Evolutionary conservation across 2,888 invertebrate species (phyloP).

Genomic region (Euzophera pinguis): DNA sequence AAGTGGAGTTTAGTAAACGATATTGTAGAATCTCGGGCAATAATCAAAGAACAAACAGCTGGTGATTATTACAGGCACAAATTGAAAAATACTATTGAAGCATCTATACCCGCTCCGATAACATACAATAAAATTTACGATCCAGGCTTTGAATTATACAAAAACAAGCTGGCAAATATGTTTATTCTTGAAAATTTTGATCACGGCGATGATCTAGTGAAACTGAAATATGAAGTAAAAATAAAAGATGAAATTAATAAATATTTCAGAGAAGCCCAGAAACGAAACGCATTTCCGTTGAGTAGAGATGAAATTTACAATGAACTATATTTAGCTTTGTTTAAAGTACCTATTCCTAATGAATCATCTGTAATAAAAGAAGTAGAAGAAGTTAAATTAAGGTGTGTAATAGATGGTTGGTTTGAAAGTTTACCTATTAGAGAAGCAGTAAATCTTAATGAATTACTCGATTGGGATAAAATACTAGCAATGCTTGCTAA

Average conservation of each 20-base stretch:
- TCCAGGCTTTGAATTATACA: slow-evolving; percentile 55
- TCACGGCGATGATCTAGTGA: slow-evolving; percentile 39
- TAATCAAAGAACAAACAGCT: slow-evolving; percentile 35
- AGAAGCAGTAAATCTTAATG: slow-evolving; percentile 27
- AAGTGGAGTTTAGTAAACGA: slow-evolving; percentile 34
- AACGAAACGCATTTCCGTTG: slow-evolving; percentile 38
- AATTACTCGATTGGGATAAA: slow-evolving; percentile 43
- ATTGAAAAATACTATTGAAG: slow-evolving; percentile 45
- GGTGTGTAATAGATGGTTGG: slow-evolving; percentile 52
- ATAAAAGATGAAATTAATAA: slow-evolving; percentile 43
- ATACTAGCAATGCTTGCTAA: slow-evolving; percentile 45
- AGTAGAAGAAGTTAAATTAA: slow-evolving; percentile 53
- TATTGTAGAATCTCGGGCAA: slow-evolving; percentile 38
- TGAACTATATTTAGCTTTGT: slow-evolving; percentile 46
- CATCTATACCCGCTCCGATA: slow-evolving; percentile 42
- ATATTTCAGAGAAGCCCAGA: slow-evolving; percentile 38
- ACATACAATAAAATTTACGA: slow-evolving; percentile 28
- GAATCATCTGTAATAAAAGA: slow-evolving; percentile 38
- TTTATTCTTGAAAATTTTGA: slow-evolving; percentile 61
- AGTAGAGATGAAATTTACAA: slow-evolving; percentile 45
- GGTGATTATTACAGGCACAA: slow-evolving; percentile 47
- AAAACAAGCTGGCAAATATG: slow-evolving; percentile 44
- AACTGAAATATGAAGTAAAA: slow-evolving; percentile 40
- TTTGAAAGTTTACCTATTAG: slow-evolving; percentile 44
- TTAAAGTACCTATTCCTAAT: slow-evolving; percentile 45